A percentile compares a stretch with the other conserved stretches of the same genome.
These are phyloP conservation scores for Smutsia gigantea DNA, from an alignment of 2,797 vertebrate genomes.

Conservation along the genomic window DNA sequence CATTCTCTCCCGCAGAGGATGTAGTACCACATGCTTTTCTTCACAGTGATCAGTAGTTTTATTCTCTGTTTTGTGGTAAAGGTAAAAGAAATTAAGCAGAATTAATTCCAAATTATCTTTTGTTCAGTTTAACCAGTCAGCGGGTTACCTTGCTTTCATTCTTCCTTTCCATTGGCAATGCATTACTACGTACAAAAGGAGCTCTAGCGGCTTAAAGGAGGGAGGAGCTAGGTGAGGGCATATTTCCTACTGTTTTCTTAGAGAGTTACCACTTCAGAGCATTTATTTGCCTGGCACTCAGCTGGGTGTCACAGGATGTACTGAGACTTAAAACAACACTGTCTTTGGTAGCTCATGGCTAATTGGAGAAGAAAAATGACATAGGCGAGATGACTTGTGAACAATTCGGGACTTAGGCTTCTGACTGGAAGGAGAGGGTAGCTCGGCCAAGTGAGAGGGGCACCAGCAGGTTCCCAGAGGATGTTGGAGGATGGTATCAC, in stretches of 20 bases:
- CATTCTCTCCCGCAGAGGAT: background rate
- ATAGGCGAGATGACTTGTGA: background rate
- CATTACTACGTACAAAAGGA: background rate
- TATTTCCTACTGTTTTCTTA: background rate
- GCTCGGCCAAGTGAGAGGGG: background rate
- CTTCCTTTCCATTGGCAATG: background rate
- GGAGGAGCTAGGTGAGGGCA: accelerated
- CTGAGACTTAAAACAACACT: background rate
- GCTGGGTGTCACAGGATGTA: background rate
- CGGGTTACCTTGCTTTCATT: background rate
- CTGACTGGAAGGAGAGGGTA: background rate
- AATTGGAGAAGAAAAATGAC: background rate
- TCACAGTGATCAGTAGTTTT: background rate
- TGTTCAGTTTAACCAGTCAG: background rate
- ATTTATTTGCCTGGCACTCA: background rate
- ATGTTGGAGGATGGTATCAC: background rate
- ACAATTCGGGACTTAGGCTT: background rate
- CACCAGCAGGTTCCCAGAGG: background rate
- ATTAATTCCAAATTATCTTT: conserved; percentile 32
- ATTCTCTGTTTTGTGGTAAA: background rate
- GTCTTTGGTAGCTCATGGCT: background rate
- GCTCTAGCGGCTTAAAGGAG: background rate
- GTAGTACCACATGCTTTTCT: background rate
- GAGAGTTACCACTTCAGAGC: background rate
- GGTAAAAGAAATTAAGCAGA: background rate